Conservation (phyloP, 2,888 invertebrate genomes). For the Nymphalis polychloros region DNA sequence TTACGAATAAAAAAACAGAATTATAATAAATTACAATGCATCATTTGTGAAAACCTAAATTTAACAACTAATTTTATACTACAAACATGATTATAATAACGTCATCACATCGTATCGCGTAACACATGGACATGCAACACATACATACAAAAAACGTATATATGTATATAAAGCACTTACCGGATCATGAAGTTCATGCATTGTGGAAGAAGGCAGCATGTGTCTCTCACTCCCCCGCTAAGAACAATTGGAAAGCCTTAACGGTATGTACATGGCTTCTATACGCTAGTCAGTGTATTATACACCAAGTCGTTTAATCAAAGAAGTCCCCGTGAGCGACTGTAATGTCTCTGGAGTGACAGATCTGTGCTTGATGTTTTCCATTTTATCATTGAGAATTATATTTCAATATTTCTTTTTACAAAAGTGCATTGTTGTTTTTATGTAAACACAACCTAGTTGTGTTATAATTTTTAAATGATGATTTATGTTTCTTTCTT, state of each 20-base stretch:
- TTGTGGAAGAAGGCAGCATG: slow-evolving; percentile 80
- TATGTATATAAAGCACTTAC: slow-evolving; percentile 67
- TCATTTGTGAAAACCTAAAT: too few species aligned
- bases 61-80: background rate
- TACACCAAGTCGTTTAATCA: slow-evolving; percentile 11
- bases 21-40: too few species aligned
- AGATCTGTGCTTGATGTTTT: too few species aligned
- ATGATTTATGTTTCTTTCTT: too few species aligned
- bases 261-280: slow-evolving; percentile 8
- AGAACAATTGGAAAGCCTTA: slow-evolving; percentile 37
- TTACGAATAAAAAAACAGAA: too few species aligned
- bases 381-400: too few species aligned
- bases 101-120: slow-evolving; percentile 35
- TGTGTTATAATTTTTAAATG: too few species aligned
- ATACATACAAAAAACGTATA: slow-evolving; percentile 32
- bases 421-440: too few species aligned
- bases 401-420: too few species aligned
- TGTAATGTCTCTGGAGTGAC: background rate
- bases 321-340: background rate
- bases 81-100: background rate
- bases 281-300: slow-evolving; percentile 8
- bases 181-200: slow-evolving; percentile 82
- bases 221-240: slow-evolving; percentile 80
- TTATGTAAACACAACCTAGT: too few species aligned
- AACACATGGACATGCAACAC: slow-evolving; percentile 51